phyloP scores from a whole-genome alignment of 64 coral and sea anemone genomes.

The Stylophora pistillata region DNA sequence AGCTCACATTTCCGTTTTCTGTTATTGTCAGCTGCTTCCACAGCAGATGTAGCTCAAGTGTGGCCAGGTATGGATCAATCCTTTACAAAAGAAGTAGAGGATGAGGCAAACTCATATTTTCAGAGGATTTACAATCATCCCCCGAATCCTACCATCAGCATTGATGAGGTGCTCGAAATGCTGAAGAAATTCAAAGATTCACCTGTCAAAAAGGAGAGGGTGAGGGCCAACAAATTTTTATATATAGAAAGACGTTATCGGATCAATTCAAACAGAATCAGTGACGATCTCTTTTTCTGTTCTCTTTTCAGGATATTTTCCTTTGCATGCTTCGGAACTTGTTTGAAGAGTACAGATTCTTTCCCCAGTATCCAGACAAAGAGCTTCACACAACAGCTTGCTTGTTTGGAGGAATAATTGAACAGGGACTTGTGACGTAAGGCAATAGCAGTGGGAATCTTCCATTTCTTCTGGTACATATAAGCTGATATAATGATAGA shows the following conservation, averaged over 20 bases:
- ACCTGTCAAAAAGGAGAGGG: slow-evolving; percentile 91
- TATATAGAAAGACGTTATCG: too few relatives aligned
- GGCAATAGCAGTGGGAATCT: not conserved
- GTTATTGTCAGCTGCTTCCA: slow-evolving; percentile 31
- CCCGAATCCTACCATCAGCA: slow-evolving; percentile 95
- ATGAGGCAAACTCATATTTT: slow-evolving; percentile 97
- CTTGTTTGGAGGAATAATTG: slow-evolving; percentile 98
- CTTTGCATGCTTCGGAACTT: slow-evolving; percentile 97
- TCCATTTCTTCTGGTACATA: not conserved
- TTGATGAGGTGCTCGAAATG: slow-evolving; percentile 99
- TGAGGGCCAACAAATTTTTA: not conserved
- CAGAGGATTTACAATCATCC: slow-evolving; percentile 99
- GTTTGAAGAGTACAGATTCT: slow-evolving; percentile 98
- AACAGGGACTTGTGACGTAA: slow-evolving; percentile 98
- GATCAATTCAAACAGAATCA: too few relatives aligned
- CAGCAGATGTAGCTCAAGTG: slow-evolving; percentile 87
- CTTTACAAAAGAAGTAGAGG: slow-evolving; percentile 94
- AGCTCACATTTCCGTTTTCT: not conserved
- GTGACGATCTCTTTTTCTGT: too few relatives aligned
- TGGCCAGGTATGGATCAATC: slow-evolving; percentile 95
- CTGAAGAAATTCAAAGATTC: slow-evolving; percentile 97
- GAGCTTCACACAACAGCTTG: slow-evolving; percentile 98
- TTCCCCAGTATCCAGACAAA: slow-evolving; percentile 96
- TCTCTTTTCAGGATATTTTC: slow-evolving; percentile 86
- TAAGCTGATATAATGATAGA: not conserved